Evolutionary conservation across 2,888 invertebrate genomes (phyloP), one percentile per base, ranked within the genome.

Genomic region (Tuta absoluta): DNA sequence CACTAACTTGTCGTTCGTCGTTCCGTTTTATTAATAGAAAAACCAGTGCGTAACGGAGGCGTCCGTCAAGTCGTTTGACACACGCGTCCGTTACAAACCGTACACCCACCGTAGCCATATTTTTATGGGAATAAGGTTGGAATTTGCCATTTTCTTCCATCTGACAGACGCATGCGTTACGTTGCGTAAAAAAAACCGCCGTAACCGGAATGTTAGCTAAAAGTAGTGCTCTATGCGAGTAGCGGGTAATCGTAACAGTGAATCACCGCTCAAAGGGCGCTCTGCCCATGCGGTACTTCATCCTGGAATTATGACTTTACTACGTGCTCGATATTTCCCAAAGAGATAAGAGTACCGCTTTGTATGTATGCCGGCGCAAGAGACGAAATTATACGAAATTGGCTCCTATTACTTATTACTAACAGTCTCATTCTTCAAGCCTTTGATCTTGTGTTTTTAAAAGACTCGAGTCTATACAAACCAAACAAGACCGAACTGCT

Each of bases 261-360:
- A 87, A 87, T 89, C 87, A 87, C 81, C 75, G 81, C 76, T 74
- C 82, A 81, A 82, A 84, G 84, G 85, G 86, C 82, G 79, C 78
- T 76, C 66, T 79, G 82, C 81, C 84, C 84, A 82, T 86, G 81
- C 82, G 84, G 84, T 88, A 82, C 87, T 86, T 85, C 84, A 86
- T 88, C 80, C 77, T 84, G 82, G 75, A 89, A 86, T 87, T 89
- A 89, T 88, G 87, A 85, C 79, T 87, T 87, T 86, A 75, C 75
- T 80, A 89, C 89, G 89, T 89, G 89, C 86, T 77, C 82, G 86
- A 89, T 89, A 85, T 87, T 83, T 41, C 79, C 70, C 74, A 81
- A 86, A 81, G 84, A 87, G 89, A 89, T 89, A 87, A 86, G 82
- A 83, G 84, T 85, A 82, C 79, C 80, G 77, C 82, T 84, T 84